Percentiles rank a stretch among this genome's conserved stretches.
Conservation (phyloP, 2,888 invertebrate genomes). For the Vesta saturnalis region DNA sequence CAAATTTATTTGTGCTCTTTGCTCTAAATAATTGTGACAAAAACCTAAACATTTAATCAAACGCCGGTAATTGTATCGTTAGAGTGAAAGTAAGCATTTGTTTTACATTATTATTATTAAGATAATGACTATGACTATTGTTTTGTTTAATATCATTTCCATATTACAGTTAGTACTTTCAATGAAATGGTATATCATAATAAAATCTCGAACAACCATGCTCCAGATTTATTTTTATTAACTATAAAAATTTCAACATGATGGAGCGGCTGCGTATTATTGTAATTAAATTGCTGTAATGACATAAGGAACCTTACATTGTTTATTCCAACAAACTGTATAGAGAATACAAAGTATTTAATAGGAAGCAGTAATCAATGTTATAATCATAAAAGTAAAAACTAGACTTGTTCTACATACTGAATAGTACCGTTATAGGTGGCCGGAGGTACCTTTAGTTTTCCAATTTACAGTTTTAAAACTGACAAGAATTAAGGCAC, state of each 20-base stretch:
- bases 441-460: conserved; percentile 32
- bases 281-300: too few species aligned
- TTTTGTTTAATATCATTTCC: background rate
- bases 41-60: too few species aligned
- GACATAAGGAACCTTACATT: too few species aligned
- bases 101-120: background rate
- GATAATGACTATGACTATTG: background rate
- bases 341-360: background rate
- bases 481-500: conserved; percentile 27
- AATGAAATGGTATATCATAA: too few species aligned
- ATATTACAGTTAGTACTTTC: background rate
- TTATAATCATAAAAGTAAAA: conserved; percentile 30
- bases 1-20: too few species aligned
- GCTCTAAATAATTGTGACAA: too few species aligned
- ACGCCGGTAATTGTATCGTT: too few species aligned
- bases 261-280: too few species aligned
- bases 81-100: background rate
- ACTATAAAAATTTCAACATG: too few species aligned
- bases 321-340: background rate
- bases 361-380: background rate
- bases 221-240: too few species aligned
- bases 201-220: too few species aligned
- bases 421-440: conserved; percentile 24
- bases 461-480: conserved; percentile 37
- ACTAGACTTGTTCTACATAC: conserved; percentile 26